Percentiles rank a stretch among this genome's conserved stretches.
phyloP scores from a whole-genome alignment of 1,140 invertebrate genomes.

The Drosophila rhopaloa region DNA sequence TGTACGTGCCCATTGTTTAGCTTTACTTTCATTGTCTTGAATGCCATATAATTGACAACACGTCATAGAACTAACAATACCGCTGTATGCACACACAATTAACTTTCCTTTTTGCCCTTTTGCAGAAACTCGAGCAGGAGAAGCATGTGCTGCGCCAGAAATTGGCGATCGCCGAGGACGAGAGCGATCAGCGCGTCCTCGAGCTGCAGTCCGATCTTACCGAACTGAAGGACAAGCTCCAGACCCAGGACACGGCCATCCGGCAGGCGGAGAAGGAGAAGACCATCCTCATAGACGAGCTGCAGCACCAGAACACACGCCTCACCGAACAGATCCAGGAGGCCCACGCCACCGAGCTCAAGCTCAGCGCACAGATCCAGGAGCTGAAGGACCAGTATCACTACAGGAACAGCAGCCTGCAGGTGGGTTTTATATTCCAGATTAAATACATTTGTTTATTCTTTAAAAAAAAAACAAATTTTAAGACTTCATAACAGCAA shows the following conservation, averaged over 20 bases:
- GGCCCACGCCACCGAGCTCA: conserved; percentile 92
- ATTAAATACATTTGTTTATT: neutral
- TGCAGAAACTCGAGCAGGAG: conserved; percentile 96
- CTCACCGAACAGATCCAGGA: conserved; percentile 94
- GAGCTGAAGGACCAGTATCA: conserved; percentile 93
- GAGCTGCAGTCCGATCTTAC: conserved; percentile 95
- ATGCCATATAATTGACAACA: conserved; percentile 40
- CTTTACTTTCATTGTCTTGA: conserved; percentile 67
- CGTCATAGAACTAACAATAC: conserved; percentile 72
- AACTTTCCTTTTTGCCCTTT: conserved; percentile 63
- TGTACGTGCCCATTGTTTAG: conserved; percentile 69
- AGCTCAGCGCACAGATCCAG: conserved; percentile 92
- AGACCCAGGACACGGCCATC: conserved; percentile 85
- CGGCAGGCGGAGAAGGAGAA: conserved; percentile 91
- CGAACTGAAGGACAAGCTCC: conserved; percentile 89
- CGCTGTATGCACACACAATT: conserved; percentile 43
- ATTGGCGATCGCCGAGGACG: conserved; percentile 92
- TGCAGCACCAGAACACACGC: conserved; percentile 95
- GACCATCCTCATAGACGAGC: conserved; percentile 91
- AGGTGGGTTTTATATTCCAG: conserved; percentile 77
- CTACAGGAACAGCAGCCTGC: conserved; percentile 90
- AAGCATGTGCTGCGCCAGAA: conserved; percentile 93
- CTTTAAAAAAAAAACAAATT: neutral
- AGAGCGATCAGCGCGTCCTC: conserved; percentile 94
- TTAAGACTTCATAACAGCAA: too few species aligned